A percentile compares a stretch with the other conserved stretches of the same genome.
Conservation (phyloP, 2,113 vertebrate species). For the Oncorhynchus kisutch region DNA sequence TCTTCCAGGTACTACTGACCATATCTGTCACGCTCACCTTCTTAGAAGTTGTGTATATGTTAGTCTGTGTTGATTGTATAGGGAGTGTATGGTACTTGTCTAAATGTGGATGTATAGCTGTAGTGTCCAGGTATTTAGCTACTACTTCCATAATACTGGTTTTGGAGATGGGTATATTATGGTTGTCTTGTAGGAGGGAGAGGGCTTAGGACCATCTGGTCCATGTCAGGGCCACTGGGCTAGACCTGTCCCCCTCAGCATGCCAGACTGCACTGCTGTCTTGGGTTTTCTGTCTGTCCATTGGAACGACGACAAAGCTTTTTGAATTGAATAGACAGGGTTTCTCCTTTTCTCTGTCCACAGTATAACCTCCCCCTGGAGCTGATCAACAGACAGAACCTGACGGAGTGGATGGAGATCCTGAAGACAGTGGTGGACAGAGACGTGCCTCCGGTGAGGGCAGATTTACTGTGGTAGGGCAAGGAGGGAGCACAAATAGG, state of each 20-base stretch:
- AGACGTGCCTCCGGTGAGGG: slow-evolving; percentile 92
- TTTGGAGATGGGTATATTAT: neutral
- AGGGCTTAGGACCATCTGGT: neutral
- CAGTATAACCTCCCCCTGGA: slow-evolving; percentile 97
- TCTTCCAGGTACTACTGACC: slow-evolving; percentile 86
- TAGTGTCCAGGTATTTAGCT: neutral
- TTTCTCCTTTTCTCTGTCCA: slow-evolving; percentile 1
- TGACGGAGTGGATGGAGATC: slow-evolving; percentile 98
- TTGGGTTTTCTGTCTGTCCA: no score
- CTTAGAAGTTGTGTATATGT: no score
- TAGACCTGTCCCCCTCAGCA: neutral
- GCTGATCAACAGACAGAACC: slow-evolving; percentile 95
- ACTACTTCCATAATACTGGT: neutral
- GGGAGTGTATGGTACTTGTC: no score
- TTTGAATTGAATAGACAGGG: no score
- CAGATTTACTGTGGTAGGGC: neutral
- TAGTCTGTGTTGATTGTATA: no score
- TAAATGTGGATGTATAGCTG: neutral
- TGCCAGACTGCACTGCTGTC: neutral
- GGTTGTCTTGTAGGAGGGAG: neutral
- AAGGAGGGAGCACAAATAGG: neutral
- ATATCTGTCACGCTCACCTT: neutral
- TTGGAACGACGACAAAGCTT: no score
- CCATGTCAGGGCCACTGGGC: neutral
- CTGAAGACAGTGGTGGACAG: slow-evolving; percentile 95